phyloP scores from a whole-genome alignment of 1,140 invertebrate species.

The Melanaphis sacchari region DNA sequence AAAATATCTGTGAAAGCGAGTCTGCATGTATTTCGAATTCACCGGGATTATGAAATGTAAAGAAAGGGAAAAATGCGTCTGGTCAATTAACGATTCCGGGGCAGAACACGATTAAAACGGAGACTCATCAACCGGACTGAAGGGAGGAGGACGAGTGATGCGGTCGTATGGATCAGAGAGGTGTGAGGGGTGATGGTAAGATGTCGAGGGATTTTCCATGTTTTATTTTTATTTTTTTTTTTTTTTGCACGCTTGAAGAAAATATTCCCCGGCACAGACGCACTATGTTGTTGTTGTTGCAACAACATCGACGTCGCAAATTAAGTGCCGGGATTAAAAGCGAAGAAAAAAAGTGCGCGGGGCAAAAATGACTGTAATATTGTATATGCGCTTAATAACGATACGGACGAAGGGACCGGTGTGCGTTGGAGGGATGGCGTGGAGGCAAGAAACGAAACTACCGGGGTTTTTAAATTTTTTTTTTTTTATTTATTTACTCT shows the following conservation, averaged over 20 bases:
- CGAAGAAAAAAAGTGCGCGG: background rate
- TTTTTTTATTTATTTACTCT: conserved; percentile 33
- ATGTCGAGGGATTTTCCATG: conserved; percentile 16
- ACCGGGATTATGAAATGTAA: conserved; percentile 46
- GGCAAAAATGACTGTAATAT: background rate
- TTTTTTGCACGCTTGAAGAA: background rate
- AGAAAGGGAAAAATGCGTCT: conserved; percentile 52
- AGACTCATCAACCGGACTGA: background rate
- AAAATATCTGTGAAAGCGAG: background rate
- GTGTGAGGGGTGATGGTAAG: background rate
- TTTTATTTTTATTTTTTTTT: conserved; percentile 12
- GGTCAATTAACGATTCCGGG: conserved; percentile 51
- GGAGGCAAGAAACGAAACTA: background rate
- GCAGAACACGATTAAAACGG: conserved; percentile 41
- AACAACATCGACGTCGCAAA: conserved; percentile 49
- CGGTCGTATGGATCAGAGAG: background rate
- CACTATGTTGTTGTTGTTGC: too few relatives aligned
- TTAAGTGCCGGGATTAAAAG: conserved; percentile 55
- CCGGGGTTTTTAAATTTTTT: background rate
- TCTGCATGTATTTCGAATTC: conserved; percentile 49
- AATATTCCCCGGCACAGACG: background rate
- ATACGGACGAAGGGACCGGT: background rate
- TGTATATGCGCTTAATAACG: background rate
- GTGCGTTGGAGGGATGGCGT: too few relatives aligned
- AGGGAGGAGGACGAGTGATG: background rate